Base-by-base conservation (phyloP, 2,888 invertebrate genomes). In the Rotaria socialis region DNA sequence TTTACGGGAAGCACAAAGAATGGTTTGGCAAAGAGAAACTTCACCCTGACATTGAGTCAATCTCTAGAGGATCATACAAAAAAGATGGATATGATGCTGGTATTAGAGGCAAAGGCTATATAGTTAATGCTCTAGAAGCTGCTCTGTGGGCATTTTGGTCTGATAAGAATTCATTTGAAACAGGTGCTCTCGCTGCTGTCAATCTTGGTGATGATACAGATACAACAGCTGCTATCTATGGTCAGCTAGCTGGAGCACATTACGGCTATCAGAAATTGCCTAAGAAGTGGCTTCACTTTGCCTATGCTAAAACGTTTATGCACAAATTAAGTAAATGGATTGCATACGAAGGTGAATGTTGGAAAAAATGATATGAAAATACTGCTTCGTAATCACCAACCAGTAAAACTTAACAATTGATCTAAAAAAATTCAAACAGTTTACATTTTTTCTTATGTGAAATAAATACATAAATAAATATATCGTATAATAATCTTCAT, bases 171-270 rank as follows among this genome's bases (percentile, higher is more conserved):
- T 35, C 35, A 35, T 35, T 35, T 35, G 35, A 35, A 35, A 35
- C 35, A 35, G 35, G 35, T 35, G 35, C 35, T 35, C 35, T 35
- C 35, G 35, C 35, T 35, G 35, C 35, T 35, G 35, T 35, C 35
- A 35, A 35, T 35, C 35, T 35, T 35, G 35, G 35, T 35, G 35
- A 35, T 35, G 35, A 35, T 35, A 35, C 60, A 1, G 60, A 60
- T 60, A 60, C 60, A 60, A 60, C 60, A 24, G 60, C 60, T 11
- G 60, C 60, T 60, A 60, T 60, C n/a, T 60, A 60, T 60, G 60
- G 60, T 11, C 60, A 60, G 27, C 27, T 60, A 60, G 60, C 60
- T n/a, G 60, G 60, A 27, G 60, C 60, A 10, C 27, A 27, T 27
- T 60, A 60, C n/a, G 60, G 60, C 6, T 60, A 24, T 27, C 10